Base-by-base conservation (phyloP, 2,797 vertebrate genomes). In the Scleropages formosus region DNA sequence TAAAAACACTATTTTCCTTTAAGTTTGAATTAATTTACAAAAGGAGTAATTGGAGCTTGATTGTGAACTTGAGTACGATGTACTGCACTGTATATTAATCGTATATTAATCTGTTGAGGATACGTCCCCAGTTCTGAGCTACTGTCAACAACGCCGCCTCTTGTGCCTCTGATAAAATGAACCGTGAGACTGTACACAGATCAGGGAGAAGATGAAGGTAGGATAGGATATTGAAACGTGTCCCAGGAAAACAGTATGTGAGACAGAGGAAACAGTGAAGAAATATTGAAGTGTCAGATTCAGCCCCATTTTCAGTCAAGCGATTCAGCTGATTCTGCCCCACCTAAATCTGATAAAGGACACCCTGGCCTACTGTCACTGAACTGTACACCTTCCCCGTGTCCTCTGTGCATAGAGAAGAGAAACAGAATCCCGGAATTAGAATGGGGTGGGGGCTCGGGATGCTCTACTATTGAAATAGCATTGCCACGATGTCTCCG, bases 361-460 rank as follows among this genome's bases (percentile, higher is more conserved):
- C 64, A 66, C 58, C 63, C 63, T 44, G 74, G 53, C 53, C n/a
- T 22, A 31, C 24, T 11, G 72, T 64, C n/a, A 27, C 58, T 61
- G 24, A 64, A 53, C 13, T 51, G 20, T 26, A 18, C 20, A 44
- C 61, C 18, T 46, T 27, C 31, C 44, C 61, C 46, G 39, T 51
- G 12, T 56, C 46, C 62, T 39, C 9, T 16, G 22, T 47, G 73
- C 22, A 63, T 24, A 53, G 73, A 3, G 15, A 39, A 16, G 20
- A 51, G 3, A 31, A 6, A 11, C 11, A 4, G 44, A 47, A 39
- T 27, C 12, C 59, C 18, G 12, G 24, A 27, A 44, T 12, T 16
- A 58, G 58, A 18, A 22, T 24, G 24, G 24, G 22, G 22, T 24
- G 22, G 0, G 39, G 65, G 10, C 10, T 22, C 10, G 10, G 31